Percentiles rank a stretch among this genome's conserved stretches.
These are phyloP conservation scores for Globicephala melas DNA, from an alignment of 2,113 vertebrate genomes.

Conservation along the genomic window DNA sequence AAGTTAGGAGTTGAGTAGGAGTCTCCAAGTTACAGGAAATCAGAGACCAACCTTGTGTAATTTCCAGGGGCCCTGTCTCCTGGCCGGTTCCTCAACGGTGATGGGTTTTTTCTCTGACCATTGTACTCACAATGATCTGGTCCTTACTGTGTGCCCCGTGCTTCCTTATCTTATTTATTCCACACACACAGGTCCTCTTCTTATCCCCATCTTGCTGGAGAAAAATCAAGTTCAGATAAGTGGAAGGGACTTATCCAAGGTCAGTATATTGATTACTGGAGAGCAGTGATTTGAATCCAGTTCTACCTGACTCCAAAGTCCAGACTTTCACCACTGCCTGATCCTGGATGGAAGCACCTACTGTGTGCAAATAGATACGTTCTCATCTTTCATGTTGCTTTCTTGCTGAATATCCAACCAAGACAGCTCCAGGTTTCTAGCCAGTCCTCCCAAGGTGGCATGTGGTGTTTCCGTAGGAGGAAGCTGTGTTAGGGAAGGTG, in stretches of 20 bases:
- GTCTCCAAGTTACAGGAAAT: slow-evolving; percentile 39
- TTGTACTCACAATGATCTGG: accelerated
- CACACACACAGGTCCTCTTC: neutral
- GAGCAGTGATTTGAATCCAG: neutral
- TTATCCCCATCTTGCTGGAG: neutral
- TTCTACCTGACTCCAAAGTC: neutral
- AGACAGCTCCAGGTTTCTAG: neutral
- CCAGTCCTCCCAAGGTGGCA: neutral
- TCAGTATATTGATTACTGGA: neutral
- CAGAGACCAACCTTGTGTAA: neutral
- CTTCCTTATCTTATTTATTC: neutral
- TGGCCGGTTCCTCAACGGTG: accelerated
- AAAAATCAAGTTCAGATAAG: neutral
- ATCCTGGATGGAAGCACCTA: neutral
- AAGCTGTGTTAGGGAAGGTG: neutral
- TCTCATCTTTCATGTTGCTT: neutral
- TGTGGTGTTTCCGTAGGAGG: accelerated
- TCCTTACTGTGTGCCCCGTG: neutral
- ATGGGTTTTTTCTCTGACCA: neutral
- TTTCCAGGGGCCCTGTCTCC: slow-evolving; percentile 12
- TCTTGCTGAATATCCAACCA: neutral
- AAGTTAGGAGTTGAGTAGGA: slow-evolving; percentile 8
- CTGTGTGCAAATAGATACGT: neutral
- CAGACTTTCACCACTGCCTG: accelerated
- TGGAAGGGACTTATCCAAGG: neutral